Conservation (phyloP, 2,113 vertebrate genomes). For the Phainopepla nitens region DNA sequence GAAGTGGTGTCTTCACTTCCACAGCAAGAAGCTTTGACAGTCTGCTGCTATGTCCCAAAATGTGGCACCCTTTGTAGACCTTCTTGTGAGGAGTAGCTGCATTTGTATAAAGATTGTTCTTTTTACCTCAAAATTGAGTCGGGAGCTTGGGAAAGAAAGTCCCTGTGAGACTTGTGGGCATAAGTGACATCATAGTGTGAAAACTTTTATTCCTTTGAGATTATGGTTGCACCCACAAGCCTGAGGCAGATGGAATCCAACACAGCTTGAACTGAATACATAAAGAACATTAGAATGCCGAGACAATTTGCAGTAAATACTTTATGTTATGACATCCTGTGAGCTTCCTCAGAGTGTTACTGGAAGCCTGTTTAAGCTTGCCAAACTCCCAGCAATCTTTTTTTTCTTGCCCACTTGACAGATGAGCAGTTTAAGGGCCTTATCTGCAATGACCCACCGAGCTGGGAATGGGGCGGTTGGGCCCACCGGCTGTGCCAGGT, state of each 20-base stretch:
- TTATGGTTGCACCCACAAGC: neutral
- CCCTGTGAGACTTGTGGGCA: neutral
- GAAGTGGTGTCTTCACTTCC: neutral
- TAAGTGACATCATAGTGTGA: neutral
- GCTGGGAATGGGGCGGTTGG: accelerated
- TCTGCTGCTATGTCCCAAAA: accelerated
- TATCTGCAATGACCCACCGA: neutral
- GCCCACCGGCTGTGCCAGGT: neutral
- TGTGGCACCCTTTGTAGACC: neutral
- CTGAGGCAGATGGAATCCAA: neutral
- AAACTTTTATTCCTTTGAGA: neutral
- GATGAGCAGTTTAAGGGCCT: neutral
- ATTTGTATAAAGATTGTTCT: neutral
- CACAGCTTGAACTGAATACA: neutral
- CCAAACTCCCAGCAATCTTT: neutral
- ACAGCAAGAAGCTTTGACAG: neutral
- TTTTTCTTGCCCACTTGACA: neutral
- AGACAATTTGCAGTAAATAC: slow-evolving; percentile 44
- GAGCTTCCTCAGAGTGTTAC: slow-evolving; percentile 35
- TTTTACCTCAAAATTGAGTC: neutral
- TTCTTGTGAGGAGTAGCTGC: neutral
- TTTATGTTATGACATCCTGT: slow-evolving; percentile 19
- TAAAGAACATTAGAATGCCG: neutral
- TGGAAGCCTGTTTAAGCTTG: slow-evolving; percentile 33
- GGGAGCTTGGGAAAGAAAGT: neutral